These are phyloP conservation scores for Drosophila pseudotakahashii DNA, from an alignment of 2,888 invertebrate species.

Conservation along the genomic window DNA sequence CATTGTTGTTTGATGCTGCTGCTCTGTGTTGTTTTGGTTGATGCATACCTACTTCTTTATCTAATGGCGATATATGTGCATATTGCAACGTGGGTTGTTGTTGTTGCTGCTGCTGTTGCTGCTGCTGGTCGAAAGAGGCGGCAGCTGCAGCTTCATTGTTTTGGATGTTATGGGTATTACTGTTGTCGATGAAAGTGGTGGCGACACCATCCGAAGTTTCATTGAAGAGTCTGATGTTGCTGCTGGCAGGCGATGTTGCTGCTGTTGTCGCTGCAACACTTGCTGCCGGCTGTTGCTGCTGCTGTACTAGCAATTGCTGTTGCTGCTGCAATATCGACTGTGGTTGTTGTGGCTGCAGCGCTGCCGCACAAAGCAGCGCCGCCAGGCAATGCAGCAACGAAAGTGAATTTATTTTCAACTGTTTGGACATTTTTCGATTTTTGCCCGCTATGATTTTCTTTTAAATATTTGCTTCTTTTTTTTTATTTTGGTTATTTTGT, in stretches of 20 bases:
- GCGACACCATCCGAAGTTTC: slow-evolving; percentile 51
- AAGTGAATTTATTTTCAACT: slow-evolving; percentile 68
- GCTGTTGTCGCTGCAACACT: slow-evolving; percentile 36
- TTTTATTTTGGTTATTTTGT: slow-evolving; percentile 3
- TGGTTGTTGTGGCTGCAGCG: slow-evolving; percentile 46
- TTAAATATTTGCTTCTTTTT: slow-evolving; percentile 18
- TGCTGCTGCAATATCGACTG: slow-evolving; percentile 25
- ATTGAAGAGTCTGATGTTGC: slow-evolving; percentile 52
- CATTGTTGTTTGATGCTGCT: slow-evolving; percentile 8
- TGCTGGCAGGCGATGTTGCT: slow-evolving; percentile 31
- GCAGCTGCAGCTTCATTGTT: slow-evolving; percentile 32
- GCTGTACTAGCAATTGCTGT: slow-evolving; percentile 23
- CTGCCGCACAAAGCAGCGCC: slow-evolving; percentile 47
- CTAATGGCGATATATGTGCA: slow-evolving; percentile 77
- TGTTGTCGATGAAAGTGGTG: slow-evolving; percentile 69
- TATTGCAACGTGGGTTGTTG: slow-evolving; percentile 53
- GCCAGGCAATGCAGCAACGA: slow-evolving; percentile 64
- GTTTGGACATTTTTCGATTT: slow-evolving; percentile 53
- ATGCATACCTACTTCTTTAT: slow-evolving; percentile 84
- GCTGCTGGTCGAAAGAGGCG: slow-evolving; percentile 43
- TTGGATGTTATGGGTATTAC: slow-evolving; percentile 19
- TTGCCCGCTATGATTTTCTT: slow-evolving; percentile 42
- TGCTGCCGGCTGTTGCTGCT: slow-evolving; percentile 36
- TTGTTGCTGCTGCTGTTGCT: slow-evolving; percentile 40
- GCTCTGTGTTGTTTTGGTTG: slow-evolving; percentile 24